phyloP scores from a whole-genome alignment of 2,113 vertebrate genomes.

The Herpailurus yagouaroundi region DNA sequence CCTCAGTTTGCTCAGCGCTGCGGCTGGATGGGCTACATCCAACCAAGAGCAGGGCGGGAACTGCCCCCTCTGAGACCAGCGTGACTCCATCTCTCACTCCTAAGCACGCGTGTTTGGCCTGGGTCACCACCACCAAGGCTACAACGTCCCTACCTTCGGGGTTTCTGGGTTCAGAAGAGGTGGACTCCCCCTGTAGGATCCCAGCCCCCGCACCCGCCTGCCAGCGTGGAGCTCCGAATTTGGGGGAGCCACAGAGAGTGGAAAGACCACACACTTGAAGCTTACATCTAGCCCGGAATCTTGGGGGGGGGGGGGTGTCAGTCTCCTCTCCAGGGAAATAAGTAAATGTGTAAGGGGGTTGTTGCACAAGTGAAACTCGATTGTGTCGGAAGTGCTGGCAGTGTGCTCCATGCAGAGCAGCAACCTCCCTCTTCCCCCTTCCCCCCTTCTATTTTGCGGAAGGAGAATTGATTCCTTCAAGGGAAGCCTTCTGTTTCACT shows the following conservation, averaged over 20 bases:
- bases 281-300: neutral
- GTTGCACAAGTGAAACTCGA: too few relatives aligned
- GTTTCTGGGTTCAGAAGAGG: neutral
- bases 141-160: neutral
- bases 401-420: neutral
- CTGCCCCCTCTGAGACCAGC: neutral
- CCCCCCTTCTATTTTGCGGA: neutral
- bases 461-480: neutral
- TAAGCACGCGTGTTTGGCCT: rapidly evolving
- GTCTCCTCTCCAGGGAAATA: neutral
- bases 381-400: rapidly evolving
- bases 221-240: neutral
- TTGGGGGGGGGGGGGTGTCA: too few relatives aligned
- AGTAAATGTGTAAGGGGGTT: neutral
- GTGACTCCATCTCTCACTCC: rapidly evolving
- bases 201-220: neutral
- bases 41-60: neutral
- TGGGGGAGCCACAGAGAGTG: rapidly evolving
- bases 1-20: neutral
- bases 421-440: neutral
- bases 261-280: neutral
- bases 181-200: neutral
- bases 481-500: neutral
- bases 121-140: neutral
- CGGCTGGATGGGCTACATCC: neutral